Base-by-base conservation (phyloP, 2,797 vertebrate genomes). In the Sebastes ruberrimus region DNA sequence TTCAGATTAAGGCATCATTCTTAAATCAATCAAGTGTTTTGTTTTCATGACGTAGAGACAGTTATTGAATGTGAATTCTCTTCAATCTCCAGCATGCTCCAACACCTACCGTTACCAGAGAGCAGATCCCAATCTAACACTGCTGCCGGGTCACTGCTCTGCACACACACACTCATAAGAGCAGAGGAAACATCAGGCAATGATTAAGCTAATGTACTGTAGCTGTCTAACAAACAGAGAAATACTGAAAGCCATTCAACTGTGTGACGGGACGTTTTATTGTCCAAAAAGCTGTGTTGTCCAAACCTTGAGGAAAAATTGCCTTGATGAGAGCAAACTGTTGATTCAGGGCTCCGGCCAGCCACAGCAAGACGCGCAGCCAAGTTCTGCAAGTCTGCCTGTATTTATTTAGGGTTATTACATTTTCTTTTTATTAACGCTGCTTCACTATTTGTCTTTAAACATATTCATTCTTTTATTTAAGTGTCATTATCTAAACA, bases 271-370 rank as follows among this genome's bases (percentile, higher is more conserved):
- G 81, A 84, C 83, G 53, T 92, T 89, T 82, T 86, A 84, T 81
- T 87, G 74, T 88, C 80, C 83, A 90, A 86, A 53, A 83, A 60
- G 82, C 75, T 81, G 91, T 81, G 87, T 87, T 91, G 89, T 92
- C 86, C 85, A 90, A 90, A 90, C 78, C 79, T 82, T 84, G 83
- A 86, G 76, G 85, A 92, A 89, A 92, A 88, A 88, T 64, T 60
- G 84, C 80, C 82, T 77, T 81, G 83, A 87, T 89, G 91, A 88
- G 88, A 92, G 85, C 49, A 22, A 83, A 87, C 72, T 93, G 94
- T 95, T 95, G 92, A 86, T 90, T 88, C 89, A 77, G 93, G 93
- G 84, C 69, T 79, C 22, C 7, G 71, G 92, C 93, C 93, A 93
- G 68, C 67, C 67, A 11, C 76, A 76, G 27, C 10, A 71, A 66